Base-by-base conservation (phyloP, 2,888 invertebrate species). In the Fragum sueziense region DNA sequence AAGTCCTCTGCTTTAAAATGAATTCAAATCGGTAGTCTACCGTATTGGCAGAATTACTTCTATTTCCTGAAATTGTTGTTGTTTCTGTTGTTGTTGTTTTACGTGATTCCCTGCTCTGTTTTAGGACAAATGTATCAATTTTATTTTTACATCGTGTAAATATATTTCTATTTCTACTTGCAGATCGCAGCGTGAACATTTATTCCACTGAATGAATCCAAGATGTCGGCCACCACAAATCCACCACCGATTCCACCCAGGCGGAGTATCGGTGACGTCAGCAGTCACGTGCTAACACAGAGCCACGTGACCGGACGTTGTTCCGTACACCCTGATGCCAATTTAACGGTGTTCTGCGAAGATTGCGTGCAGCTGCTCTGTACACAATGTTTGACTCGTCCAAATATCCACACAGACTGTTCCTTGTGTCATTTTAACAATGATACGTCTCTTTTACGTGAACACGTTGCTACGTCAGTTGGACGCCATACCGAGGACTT, bases 281-380 rank as follows among this genome's bases (percentile, higher is more conserved):
- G 37, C 7, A 65, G 65, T 22, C 41, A 37, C 41, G 29, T 25
- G 3, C 37, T 20, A 14, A 11, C 41, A 14, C 11, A 33, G 27
- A 41, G 27, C 41, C 65, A 65, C 27, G 65, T 65, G 41, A 65
- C 22, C 2, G 70, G 54, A 25, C 31, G 41, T n/a, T 76, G 76
- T 57, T 4, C 27, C 17, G n/a, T 71, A 7, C 76, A 76, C 31
- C 25, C 57, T 4, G 67, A 59, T 37, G 57, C 68, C 20, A 31
- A 54, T 9, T 47, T 41, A 6, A 76, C 75, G 1, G 65, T 68
- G 25, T 31, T 80, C 7, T 84, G 84, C 65, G 69, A 62, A 33
- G 71, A 75, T 6, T 84, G 84, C 69, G 70, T 79, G 11, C 74
- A 65, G 34, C 73, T 81, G n/a, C 33, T 84, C n/a, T 84, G 84